A percentile compares a stretch with the other conserved stretches of the same genome.
These are phyloP conservation scores for Mercenaria mercenaria DNA, from an alignment of 1,140 invertebrate species.

Conservation along the genomic window DNA sequence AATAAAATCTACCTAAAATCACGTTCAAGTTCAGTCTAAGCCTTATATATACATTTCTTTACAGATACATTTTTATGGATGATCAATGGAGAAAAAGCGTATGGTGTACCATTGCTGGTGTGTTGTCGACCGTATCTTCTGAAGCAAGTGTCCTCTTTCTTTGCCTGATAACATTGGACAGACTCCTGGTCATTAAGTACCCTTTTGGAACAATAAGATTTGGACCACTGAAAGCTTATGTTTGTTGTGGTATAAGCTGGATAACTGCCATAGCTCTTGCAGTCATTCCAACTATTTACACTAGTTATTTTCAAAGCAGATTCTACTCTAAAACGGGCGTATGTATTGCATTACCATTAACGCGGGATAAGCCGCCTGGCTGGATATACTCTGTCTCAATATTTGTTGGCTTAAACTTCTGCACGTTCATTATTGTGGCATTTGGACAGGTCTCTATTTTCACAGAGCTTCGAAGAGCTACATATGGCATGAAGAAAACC, in stretches of 20 bases:
- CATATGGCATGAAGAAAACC: background rate
- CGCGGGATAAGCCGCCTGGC: background rate
- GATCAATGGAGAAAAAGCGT: background rate
- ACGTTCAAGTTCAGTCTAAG: too few species aligned
- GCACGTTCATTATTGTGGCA: slow-evolving; percentile 66
- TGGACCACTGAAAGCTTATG: background rate
- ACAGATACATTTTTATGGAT: background rate
- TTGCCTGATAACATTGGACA: background rate
- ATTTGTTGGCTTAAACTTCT: slow-evolving; percentile 50
- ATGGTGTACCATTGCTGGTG: background rate
- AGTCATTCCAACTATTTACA: background rate
- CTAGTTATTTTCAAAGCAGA: background rate
- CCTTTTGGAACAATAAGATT: background rate
- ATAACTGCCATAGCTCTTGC: background rate
- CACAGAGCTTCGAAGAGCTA: background rate
- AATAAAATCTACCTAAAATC: too few species aligned
- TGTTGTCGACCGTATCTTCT: too few species aligned
- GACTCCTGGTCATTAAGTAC: slow-evolving; percentile 10
- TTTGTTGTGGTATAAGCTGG: background rate
- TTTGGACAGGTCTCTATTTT: slow-evolving; percentile 68
- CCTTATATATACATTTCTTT: too few species aligned
- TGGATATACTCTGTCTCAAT: slow-evolving; percentile 34
- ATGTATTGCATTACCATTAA: slow-evolving; percentile 29
- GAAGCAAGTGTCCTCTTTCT: background rate
- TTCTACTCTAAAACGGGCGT: slow-evolving; percentile 20